Evolutionary conservation across 2,797 vertebrate genomes (phyloP), one percentile per base, ranked within the genome.

Genomic region (Pseudochaenichthys georgianus): DNA sequence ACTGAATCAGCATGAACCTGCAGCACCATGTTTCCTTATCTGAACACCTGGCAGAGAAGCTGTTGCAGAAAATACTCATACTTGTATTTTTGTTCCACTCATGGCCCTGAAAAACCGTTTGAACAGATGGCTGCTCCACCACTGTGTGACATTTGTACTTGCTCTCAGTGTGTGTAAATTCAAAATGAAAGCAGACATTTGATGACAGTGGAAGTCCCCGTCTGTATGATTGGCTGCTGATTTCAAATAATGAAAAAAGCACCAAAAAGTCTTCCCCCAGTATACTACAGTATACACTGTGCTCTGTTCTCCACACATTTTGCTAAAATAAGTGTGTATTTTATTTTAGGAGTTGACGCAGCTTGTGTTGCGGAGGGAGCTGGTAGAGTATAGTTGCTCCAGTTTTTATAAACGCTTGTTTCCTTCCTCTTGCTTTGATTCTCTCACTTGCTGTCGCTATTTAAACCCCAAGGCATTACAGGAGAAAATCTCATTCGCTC

Each of bases 341-440:
- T 91, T 88, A 88, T 95, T 94, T 87, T 95, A 96, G 95, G 95
- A 92, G 38, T 94, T 96, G 95, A 92, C 91, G 88, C 92, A 94
- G 94, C 92, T 96, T 86, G 94, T 96, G 89, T 94, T 95, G 91
- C 91, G 23, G 93, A 92, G 94, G 88, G 95, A 96, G 93, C 93
- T 95, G 95, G 95, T 96, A 96, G 91, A 94, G 95, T 95, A 94
- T 92, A 89, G 85, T 31, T 87, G 72, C 83, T 89, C 80, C 74
- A 79, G 13, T 64, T 52, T 48, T 82, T 77, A 74, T 58, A 51
- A 73, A 75, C 34, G 38, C 75, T 88, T 1, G 21, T 65, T 88
- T 78, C 85, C 82, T 90, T 88, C 85, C 77, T 89, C 75, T 74
- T 61, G 63, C 87, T 87, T 64, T 78, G 48, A 85, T 82, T 76